phyloP scores from a whole-genome alignment of 2,797 vertebrate genomes.

The Pelochelys cantorii region DNA sequence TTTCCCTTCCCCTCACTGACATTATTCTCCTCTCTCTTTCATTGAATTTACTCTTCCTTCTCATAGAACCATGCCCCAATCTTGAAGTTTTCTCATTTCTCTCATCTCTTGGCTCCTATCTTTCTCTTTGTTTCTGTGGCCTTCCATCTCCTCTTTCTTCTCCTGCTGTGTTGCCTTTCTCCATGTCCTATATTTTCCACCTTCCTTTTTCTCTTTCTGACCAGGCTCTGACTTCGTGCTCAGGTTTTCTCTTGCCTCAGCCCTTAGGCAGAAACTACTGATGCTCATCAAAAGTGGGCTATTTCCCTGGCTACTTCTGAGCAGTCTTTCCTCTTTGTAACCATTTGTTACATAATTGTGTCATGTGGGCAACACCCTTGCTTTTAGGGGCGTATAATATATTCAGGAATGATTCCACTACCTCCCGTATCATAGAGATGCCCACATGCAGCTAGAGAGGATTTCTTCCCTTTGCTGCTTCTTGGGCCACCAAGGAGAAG shows the following conservation, averaged over 20 bases:
- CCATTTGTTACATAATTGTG: background rate
- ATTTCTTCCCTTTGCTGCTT: background rate
- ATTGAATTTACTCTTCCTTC: too few relatives aligned
- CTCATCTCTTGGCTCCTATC: background rate
- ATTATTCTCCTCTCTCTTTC: too few relatives aligned
- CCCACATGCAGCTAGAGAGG: conserved; percentile 4
- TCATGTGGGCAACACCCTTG: background rate
- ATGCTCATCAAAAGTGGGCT: background rate
- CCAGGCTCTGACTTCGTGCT: background rate
- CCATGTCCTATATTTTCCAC: background rate
- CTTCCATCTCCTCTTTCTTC: background rate
- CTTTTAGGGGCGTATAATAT: conserved; percentile 4
- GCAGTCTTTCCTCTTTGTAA: background rate
- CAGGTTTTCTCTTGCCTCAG: background rate
- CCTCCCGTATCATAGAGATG: background rate
- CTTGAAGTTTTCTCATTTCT: background rate
- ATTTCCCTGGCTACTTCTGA: background rate
- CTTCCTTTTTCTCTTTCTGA: background rate
- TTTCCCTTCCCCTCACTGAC: too few relatives aligned
- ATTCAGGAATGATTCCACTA: background rate
- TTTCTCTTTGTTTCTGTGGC: background rate
- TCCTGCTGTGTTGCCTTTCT: background rate
- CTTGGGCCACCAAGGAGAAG: background rate
- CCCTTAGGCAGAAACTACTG: background rate
- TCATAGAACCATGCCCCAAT: too few relatives aligned